phyloP scores from a whole-genome alignment of 2,113 vertebrate genomes.

The Oxyura jamaicensis region DNA sequence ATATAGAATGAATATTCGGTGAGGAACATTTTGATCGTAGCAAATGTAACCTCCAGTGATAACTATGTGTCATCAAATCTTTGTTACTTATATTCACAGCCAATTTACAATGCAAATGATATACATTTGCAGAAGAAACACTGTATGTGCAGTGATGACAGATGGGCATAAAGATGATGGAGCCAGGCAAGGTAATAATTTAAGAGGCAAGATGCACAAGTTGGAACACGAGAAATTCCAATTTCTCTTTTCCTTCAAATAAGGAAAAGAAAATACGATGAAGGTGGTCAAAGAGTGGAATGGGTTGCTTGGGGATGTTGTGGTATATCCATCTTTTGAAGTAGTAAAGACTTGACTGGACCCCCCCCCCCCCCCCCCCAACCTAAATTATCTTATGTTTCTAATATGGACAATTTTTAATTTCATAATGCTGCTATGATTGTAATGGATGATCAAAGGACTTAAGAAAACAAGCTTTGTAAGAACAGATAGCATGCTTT shows the following conservation, averaged over 20 bases:
- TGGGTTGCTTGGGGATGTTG: neutral
- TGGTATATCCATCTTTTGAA: neutral
- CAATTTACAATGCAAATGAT: neutral
- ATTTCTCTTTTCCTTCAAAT: no score
- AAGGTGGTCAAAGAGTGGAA: neutral
- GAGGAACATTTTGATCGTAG: neutral
- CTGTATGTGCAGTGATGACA: neutral
- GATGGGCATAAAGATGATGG: neutral
- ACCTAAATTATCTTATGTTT: neutral
- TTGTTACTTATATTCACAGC: neutral
- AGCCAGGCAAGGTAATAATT: neutral
- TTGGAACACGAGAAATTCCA: neutral
- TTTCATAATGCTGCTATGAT: neutral
- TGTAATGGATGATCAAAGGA: neutral
- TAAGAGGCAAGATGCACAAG: neutral
- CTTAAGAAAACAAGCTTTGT: neutral
- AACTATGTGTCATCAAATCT: neutral
- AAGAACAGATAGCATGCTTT: neutral
- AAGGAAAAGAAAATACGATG: neutral
- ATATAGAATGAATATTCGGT: neutral
- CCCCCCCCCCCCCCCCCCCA: rapidly evolving
- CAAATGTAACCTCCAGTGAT: neutral
- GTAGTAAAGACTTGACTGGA: neutral
- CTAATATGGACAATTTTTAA: neutral
- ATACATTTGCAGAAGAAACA: neutral